Base-by-base conservation (phyloP, 1,140 invertebrate genomes). In the Eupristina koningsbergeri region DNA sequence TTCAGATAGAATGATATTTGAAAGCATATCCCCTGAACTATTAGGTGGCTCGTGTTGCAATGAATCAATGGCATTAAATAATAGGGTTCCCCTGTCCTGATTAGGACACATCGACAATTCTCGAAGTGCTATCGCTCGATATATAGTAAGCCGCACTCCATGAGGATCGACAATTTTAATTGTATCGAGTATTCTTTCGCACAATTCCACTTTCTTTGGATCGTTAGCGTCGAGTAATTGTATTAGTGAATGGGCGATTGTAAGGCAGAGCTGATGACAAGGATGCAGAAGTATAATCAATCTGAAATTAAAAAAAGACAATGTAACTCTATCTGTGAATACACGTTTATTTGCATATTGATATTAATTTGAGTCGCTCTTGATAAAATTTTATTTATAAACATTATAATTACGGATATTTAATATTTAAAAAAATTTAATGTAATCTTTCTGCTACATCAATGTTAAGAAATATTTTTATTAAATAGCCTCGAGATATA, bases 231-330 rank as follows among this genome's bases (percentile, higher is more conserved):
- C 86, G 19, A 94, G 88, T 8, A 97, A 88, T 88, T 97, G 96
- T 31, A 97, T 93, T 53, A 97, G 90, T 0, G 96, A 96, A 90
- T 97, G 97, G 86, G 96, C 95, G 22, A 97, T 93, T 7, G 95
- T 94, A 86, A 96, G 96, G 84, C 96, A 94, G 87, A 96, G 96
- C 89, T 96, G 97, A 90, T 97, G 96, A 88, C 96, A 95, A 0
- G 95, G 94, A 92, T 97, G 96, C 63, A 97, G 91, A 86, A 96
- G 94, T 36, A 93, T 92, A 3, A 92, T 93, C 0, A 95, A 93
- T 69, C 94, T 94, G 22, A 78, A 90, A 85, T 74, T 15, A 75
- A 75, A 36, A 67, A 41, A 41, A 53, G 11, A 17, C 15, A 53
- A 17, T 53, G 17, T 8, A 53, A 53, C 41, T 45, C 5, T 5